These are phyloP conservation scores for Caenorhabditis wallacei DNA, from an alignment of 2,888 invertebrate genomes.

Conservation along the genomic window DNA sequence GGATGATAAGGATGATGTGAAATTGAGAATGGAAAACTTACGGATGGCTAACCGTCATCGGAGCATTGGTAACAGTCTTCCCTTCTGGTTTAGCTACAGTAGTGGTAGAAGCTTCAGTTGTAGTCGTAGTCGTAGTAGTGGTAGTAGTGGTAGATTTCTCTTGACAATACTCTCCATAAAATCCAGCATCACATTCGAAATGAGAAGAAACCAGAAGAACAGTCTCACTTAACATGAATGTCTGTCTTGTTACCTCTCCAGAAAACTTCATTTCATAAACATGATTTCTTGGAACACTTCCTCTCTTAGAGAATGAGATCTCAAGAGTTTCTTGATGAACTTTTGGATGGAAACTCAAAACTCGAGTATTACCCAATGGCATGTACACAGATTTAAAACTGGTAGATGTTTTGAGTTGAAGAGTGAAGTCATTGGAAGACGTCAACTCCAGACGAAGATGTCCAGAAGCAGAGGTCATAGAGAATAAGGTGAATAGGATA, in stretches of 20 bases:
- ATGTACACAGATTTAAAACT: slow-evolving; percentile 3
- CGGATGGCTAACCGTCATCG: too few relatives aligned
- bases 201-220: slow-evolving; percentile 16
- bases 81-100: too few relatives aligned
- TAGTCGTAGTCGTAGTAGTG: background rate
- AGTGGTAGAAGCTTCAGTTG: too few relatives aligned
- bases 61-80: too few relatives aligned
- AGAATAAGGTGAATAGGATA: background rate
- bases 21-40: background rate
- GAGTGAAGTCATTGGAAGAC: background rate
- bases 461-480: background rate
- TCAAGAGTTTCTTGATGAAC: background rate
- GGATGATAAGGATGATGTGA: background rate
- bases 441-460: background rate
- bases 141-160: background rate
- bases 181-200: slow-evolving; percentile 34
- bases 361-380: slow-evolving; percentile 1
- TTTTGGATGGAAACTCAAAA: slow-evolving; percentile 32
- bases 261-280: background rate
- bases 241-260: background rate
- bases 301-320: background rate
- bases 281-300: background rate
- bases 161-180: slow-evolving; percentile 7
- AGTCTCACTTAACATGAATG: background rate
- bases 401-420: background rate